A percentile compares a stretch with the other conserved stretches of the same genome.
Conservation (phyloP, 2,888 invertebrate genomes). For the Sinohyriopsis cumingii region DNA sequence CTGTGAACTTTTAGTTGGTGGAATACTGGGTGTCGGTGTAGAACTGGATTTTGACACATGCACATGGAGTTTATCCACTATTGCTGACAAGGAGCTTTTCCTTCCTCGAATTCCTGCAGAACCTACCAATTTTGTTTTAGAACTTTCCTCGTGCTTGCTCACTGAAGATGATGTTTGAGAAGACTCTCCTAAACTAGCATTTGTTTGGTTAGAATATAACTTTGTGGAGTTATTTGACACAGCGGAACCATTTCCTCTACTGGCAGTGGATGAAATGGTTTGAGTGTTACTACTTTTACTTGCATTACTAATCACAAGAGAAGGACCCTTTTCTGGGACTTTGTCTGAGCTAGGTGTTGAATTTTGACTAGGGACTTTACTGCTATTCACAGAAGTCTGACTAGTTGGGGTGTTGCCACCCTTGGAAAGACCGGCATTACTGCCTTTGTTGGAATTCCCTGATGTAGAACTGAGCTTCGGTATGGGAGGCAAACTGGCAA, state of each 20-base stretch:
- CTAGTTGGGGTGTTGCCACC: slow-evolving; percentile 4
- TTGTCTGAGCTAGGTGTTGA: too few species aligned
- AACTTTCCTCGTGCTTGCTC: not conserved
- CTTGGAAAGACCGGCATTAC: slow-evolving; percentile 4
- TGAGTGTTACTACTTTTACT: too few species aligned
- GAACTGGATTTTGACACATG: slow-evolving; percentile 5
- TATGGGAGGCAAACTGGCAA: slow-evolving; percentile 60
- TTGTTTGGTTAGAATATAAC: slow-evolving; percentile 3
- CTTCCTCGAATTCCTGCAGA: slow-evolving; percentile 34
- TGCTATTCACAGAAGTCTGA: not conserved
- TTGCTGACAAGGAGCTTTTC: slow-evolving; percentile 74
- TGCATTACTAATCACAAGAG: too few species aligned
- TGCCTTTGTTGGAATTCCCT: slow-evolving; percentile 21
- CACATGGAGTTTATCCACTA: slow-evolving; percentile 83
- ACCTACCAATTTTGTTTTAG: not conserved
- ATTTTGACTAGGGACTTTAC: too few species aligned
- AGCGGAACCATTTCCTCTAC: too few species aligned
- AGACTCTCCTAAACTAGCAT: slow-evolving; percentile 3
- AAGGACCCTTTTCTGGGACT: too few species aligned
- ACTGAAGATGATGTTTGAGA: not conserved
- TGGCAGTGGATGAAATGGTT: too few species aligned
- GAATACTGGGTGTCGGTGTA: slow-evolving; percentile 3
- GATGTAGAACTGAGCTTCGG: slow-evolving; percentile 56
- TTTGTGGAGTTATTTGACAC: not conserved
- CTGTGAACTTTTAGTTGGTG: slow-evolving; percentile 4